Conservation (phyloP, 2,888 invertebrate genomes). For the Xanthia icteritia region DNA sequence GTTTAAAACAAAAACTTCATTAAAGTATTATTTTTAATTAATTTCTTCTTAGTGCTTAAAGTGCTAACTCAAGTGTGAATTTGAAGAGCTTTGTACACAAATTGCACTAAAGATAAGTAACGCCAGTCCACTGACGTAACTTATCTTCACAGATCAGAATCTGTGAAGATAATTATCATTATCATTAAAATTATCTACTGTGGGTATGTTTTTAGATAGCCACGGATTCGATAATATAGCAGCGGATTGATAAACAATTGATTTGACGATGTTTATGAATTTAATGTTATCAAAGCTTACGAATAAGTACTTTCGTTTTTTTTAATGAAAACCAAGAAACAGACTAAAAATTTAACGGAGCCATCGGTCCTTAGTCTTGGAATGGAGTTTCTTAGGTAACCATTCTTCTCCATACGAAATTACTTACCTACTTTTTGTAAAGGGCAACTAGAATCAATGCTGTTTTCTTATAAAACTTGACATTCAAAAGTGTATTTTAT, state of each 20-base stretch:
- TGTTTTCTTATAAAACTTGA: not conserved
- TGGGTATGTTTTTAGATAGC: too few relatives aligned
- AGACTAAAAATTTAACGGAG: not conserved
- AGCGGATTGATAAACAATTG: not conserved
- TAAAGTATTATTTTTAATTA: not conserved
- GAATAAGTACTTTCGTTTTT: not conserved
- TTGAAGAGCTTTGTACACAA: conserved; percentile 5
- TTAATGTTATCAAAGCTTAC: not conserved
- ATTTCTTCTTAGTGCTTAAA: not conserved
- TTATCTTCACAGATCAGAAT: not conserved
- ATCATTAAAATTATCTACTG: conserved; percentile 8
- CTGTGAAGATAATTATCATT: not conserved
- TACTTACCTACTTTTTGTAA: not conserved
- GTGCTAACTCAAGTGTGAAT: not conserved
- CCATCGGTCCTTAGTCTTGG: not conserved
- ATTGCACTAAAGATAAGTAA: not conserved
- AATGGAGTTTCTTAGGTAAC: too few relatives aligned
- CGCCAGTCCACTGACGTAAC: not conserved
- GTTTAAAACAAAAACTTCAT: not conserved
- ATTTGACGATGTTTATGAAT: not conserved
- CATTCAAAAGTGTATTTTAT: not conserved
- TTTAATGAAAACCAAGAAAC: too few relatives aligned
- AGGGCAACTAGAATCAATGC: not conserved
- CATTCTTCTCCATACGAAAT: not conserved
- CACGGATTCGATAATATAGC: not conserved